phyloP scores from a whole-genome alignment of 2,797 vertebrate genomes.

The Lemur catta region DNA sequence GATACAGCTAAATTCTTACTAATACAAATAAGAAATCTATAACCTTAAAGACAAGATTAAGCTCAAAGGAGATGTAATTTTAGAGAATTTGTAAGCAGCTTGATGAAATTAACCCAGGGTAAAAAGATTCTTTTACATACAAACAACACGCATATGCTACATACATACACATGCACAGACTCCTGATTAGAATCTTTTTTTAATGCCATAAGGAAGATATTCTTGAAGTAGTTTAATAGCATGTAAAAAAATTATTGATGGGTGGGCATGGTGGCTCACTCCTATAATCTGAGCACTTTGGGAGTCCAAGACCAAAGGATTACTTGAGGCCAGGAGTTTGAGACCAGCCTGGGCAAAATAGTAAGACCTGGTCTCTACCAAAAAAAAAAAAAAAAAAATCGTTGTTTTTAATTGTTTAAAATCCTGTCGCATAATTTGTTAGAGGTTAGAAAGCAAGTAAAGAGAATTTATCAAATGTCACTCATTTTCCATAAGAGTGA shows the following conservation, averaged over 20 bases:
- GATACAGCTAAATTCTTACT: not conserved
- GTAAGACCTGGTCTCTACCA: not conserved
- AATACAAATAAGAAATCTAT: not conserved
- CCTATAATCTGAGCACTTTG: not conserved
- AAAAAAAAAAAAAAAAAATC: not conserved
- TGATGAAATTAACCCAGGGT: not conserved
- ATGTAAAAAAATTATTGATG: not conserved
- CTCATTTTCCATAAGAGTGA: not conserved
- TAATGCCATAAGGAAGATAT: not conserved
- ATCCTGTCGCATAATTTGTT: not conserved
- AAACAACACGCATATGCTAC: not conserved
- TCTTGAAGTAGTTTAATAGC: slow-evolving; percentile 25
- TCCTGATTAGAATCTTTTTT: not conserved
- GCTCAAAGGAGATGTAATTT: not conserved
- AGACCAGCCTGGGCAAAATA: not conserved
- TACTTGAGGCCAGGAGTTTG: not conserved
- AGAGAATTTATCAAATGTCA: not conserved
- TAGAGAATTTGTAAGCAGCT: not conserved
- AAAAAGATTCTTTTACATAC: not conserved
- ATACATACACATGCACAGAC: not conserved
- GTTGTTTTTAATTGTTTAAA: not conserved
- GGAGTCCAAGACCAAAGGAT: not conserved
- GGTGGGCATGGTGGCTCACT: not conserved
- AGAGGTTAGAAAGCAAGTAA: not conserved
- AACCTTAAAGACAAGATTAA: not conserved